Evolutionary conservation across 92 coral and sea anemone species (phyloP), one percentile per base, ranked within the genome.

Genomic region (Parazoanthus atlanticus): DNA sequence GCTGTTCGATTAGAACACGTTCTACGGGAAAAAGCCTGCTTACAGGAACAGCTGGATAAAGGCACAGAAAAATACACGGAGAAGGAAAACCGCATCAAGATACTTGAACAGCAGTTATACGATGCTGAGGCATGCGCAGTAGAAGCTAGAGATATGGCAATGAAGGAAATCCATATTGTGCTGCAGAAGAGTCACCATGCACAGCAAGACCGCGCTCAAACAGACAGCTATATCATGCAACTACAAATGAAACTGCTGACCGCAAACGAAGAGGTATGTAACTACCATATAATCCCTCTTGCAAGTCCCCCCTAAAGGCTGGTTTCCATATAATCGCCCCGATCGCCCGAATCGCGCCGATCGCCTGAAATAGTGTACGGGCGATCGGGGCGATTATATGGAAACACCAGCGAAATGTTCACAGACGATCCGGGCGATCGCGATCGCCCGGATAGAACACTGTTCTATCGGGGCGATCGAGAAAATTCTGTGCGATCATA

Each of bases 211-310:
- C 78, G 88, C 33, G 84, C 91, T 19, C 90, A 93, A 64, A 91
- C 94, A 7, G 92, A 93, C 49, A 89, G 89, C 71, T 91, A 89
- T 43, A 93, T 93, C 61, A 93, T 93, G 47, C 94, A 93, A 1
- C 91, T 93, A 21, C 96, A 93, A 73, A 93, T 92, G 86, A 93
- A 93, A 69, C 87, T 93, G 21, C 71, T 93, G 86, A 91, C 92
- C 6, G 86, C 91, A 7, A 90, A 88, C 19, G 96, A 93, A 46
- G 92, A 91, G 82, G 89, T 85, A 65, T 71, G 79, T 10, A 81
- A 56, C 65, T 67, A 74, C 7, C 15, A 28, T 28, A 10, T n/a
- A 31, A 26, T n/a, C n/a, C n/a, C n/a, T n/a, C 5, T 56, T 56
- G 23, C 65, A 56, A 19, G 19, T 19, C 65, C 65, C 65, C n/a